Conservation (phyloP, 1,140 invertebrate genomes). For the Homalodisca vitripennis region DNA sequence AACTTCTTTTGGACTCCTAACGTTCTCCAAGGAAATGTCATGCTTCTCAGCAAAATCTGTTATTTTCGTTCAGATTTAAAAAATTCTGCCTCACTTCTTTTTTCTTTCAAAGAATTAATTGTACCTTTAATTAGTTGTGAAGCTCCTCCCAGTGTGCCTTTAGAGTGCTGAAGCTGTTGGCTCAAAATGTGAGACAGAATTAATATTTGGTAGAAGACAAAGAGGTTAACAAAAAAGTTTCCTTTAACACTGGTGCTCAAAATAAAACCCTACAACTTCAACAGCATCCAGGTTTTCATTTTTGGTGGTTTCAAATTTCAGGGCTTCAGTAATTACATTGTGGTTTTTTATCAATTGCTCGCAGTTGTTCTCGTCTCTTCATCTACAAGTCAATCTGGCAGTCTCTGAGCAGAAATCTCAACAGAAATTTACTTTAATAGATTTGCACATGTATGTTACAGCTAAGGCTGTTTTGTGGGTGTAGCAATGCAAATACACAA, state of each 20-base stretch:
- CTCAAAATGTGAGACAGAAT: not conserved
- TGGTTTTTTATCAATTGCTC: not conserved
- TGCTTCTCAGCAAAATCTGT: too few relatives aligned
- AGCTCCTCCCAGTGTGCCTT: constrained; percentile 11
- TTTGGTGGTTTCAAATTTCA: not conserved
- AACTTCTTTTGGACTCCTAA: constrained; percentile 15
- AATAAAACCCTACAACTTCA: not conserved
- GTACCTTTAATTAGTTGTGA: constrained; percentile 9
- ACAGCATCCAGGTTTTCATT: not conserved
- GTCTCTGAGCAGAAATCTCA: not conserved
- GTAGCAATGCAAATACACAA: too few relatives aligned
- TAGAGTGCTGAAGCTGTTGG: too few relatives aligned
- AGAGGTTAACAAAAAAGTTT: constrained; percentile 11
- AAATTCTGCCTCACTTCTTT: constrained; percentile 12
- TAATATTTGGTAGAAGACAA: constrained; percentile 16
- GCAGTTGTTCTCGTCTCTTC: not conserved
- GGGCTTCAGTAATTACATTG: not conserved
- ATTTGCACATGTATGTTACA: too few relatives aligned
- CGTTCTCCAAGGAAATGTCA: not conserved
- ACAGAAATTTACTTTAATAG: too few relatives aligned
- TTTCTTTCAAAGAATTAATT: constrained; percentile 10
- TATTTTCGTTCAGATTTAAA: constrained; percentile 1
- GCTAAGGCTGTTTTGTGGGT: too few relatives aligned
- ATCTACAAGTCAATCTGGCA: not conserved
- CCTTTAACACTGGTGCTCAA: not conserved